Conservation (phyloP, 2,797 vertebrate genomes). For the Todus mexicanus region DNA sequence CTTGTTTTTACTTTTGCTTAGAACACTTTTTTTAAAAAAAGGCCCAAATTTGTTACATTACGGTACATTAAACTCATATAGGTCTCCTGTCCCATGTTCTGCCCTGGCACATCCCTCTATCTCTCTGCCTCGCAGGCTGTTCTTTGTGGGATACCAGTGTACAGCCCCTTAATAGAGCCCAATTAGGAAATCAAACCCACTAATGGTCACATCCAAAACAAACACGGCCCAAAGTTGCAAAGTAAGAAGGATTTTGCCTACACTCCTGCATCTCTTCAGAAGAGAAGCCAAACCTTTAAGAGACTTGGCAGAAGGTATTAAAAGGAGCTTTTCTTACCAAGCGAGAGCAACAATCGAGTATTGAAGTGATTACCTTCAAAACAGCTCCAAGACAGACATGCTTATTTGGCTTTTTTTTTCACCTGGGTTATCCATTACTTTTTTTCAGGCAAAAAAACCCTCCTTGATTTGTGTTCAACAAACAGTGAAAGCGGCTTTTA, state of each 20-base stretch:
- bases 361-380: slow-evolving; percentile 17
- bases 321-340: slow-evolving; percentile 34
- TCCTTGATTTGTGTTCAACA: neutral
- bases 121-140: neutral
- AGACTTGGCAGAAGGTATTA: slow-evolving; percentile 18
- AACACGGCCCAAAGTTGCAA: neutral
- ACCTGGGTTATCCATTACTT: neutral
- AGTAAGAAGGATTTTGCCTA: slow-evolving; percentile 25
- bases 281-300: slow-evolving; percentile 37
- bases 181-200: neutral
- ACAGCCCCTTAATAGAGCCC: neutral
- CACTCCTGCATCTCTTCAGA: slow-evolving; percentile 8
- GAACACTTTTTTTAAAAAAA: neutral
- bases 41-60: neutral
- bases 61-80: neutral
- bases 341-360: neutral
- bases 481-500: neutral
- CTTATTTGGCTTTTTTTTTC: neutral
- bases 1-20: neutral
- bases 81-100: neutral
- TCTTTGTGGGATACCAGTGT: neutral
- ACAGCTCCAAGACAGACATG: neutral
- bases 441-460: slow-evolving; percentile 1
- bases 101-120: fast-evolving
- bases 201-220: slow-evolving; percentile 7